Evolutionary conservation across 2,797 vertebrate genomes (phyloP).

Genomic region (Stomatorhinus walkeri): DNA sequence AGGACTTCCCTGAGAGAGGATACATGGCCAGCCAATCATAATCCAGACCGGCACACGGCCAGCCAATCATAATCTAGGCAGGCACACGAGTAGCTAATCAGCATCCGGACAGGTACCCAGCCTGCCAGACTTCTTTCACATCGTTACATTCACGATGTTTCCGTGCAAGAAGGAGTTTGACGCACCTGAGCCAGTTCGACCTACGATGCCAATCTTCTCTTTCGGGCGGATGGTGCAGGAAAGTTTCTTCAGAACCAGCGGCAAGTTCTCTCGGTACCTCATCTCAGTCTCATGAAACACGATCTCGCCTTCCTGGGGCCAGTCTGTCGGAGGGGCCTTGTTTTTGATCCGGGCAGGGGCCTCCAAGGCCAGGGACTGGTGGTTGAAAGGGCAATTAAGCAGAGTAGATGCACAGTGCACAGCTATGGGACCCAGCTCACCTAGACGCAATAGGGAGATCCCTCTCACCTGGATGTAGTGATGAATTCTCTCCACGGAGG

Average conservation of each 20-base stretch:
- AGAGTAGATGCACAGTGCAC: background rate
- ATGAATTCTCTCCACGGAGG: slow-evolving; percentile 83
- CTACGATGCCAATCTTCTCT: slow-evolving; percentile 87
- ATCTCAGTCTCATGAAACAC: slow-evolving; percentile 78
- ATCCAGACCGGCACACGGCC: background rate
- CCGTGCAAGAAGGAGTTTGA: background rate
- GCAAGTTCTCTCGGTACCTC: slow-evolving; percentile 82
- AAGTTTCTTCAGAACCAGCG: slow-evolving; percentile 81
- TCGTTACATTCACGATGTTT: background rate
- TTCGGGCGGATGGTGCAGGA: slow-evolving; percentile 81
- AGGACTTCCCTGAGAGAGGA: slow-evolving; percentile 73
- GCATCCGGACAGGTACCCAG: too few relatives aligned
- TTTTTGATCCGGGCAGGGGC: slow-evolving; percentile 81
- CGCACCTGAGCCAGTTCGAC: slow-evolving; percentile 80
- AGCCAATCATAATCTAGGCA: too few relatives aligned
- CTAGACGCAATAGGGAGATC: background rate
- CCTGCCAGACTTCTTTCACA: background rate
- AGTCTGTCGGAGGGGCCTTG: slow-evolving; percentile 64
- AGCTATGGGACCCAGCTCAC: background rate
- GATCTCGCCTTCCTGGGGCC: slow-evolving; percentile 80
- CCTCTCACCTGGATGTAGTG: slow-evolving; percentile 79
- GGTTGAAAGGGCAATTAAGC: background rate
- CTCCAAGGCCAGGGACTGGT: slow-evolving; percentile 71
- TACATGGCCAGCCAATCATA: background rate
- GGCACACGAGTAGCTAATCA: too few relatives aligned